A percentile compares a stretch with the other conserved stretches of the same genome.
These are phyloP conservation scores for Crotalus tigris DNA, from an alignment of 2,113 vertebrate genomes.

Conservation along the genomic window DNA sequence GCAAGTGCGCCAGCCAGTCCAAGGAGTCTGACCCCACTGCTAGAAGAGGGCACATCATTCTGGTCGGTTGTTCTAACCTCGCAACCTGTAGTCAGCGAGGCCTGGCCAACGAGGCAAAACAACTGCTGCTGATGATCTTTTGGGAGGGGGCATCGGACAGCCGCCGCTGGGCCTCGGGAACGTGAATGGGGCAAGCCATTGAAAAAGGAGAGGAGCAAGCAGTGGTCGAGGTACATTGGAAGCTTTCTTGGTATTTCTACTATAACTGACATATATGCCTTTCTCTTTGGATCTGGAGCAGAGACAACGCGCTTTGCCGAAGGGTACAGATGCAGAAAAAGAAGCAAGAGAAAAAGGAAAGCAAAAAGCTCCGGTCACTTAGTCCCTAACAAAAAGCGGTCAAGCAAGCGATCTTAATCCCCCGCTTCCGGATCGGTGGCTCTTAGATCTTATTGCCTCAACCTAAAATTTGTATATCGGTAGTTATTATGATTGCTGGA, in stretches of 20 bases:
- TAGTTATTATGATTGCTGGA: not conserved
- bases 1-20: constrained; percentile 66
- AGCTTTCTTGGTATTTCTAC: not conserved
- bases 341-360: not conserved
- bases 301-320: not conserved
- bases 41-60: constrained; percentile 74
- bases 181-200: not conserved
- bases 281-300: not conserved
- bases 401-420: not conserved
- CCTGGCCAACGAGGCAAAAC: constrained; percentile 39
- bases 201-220: not conserved
- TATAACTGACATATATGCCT: not conserved
- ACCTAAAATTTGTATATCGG: not conserved
- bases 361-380: not conserved
- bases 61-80: constrained; percentile 77
- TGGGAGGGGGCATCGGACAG: constrained; percentile 13
- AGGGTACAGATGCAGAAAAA: constrained; percentile 9
- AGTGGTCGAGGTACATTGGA: not conserved
- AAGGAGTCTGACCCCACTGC: constrained; percentile 65
- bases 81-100: constrained; percentile 62
- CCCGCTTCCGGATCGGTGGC: not conserved
- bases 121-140: constrained; percentile 50
- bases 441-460: too few relatives aligned
- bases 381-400: not conserved
- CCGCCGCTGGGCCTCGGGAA: constrained; percentile 16